Conservation (phyloP, 2,113 vertebrate genomes). For the Anarhynchus alexandrinus region DNA sequence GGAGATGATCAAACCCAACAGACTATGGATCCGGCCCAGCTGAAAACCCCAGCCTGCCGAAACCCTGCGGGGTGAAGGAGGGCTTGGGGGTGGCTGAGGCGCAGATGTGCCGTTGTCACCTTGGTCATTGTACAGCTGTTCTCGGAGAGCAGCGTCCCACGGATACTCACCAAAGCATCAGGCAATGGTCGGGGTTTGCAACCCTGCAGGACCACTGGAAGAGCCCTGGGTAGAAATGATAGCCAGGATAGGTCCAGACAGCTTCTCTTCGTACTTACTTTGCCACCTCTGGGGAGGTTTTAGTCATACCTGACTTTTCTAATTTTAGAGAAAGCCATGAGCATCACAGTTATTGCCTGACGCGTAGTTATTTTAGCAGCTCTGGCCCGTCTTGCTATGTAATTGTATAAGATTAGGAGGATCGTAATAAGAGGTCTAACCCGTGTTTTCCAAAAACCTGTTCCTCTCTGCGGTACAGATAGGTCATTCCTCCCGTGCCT, state of each 20-base stretch:
- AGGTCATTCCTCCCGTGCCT: neutral
- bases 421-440: neutral
- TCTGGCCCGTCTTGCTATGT: neutral
- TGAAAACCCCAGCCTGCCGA: neutral
- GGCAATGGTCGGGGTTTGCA: accelerated
- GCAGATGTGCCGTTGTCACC: neutral
- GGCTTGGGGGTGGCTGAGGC: neutral
- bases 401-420: neutral
- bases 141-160: neutral
- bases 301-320: neutral
- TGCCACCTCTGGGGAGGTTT: neutral
- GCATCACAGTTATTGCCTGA: neutral
- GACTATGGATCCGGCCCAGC: neutral
- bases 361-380: neutral
- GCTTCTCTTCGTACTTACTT: neutral
- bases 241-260: neutral
- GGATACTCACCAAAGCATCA: neutral
- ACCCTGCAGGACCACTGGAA: neutral
- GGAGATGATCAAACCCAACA: conserved; percentile 33
- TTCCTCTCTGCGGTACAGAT: neutral
- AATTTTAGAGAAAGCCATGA: neutral
- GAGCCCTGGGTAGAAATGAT: neutral
- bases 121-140: neutral
- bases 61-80: neutral
- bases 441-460: neutral